Evolutionary conservation across 2,888 invertebrate species (phyloP).

Genomic region (Leptinotarsa juncta): DNA sequence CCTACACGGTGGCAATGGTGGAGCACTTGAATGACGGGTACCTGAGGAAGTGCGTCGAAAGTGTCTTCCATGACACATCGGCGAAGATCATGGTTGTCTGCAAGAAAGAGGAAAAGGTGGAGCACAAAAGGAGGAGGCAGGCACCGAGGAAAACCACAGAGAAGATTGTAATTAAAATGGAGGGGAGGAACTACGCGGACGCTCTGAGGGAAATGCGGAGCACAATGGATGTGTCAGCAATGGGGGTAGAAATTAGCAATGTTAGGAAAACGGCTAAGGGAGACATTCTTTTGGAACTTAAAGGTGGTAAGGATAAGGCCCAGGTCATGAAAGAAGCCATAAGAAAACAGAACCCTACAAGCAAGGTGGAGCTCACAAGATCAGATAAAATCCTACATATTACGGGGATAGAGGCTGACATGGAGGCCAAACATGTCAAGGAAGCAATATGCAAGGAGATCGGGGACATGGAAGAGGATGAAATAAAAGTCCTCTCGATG

Average conservation of each 20-base stretch:
- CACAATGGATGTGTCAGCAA: not conserved
- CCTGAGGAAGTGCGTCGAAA: constrained; percentile 7
- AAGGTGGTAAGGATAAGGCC: not conserved
- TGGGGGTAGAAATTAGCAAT: not conserved
- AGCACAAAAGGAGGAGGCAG: not conserved
- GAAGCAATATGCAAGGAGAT: not conserved
- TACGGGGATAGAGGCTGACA: not conserved
- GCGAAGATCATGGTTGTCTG: not conserved
- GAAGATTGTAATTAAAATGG: not conserved
- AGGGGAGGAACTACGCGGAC: constrained; percentile 3
- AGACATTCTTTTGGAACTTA: not conserved
- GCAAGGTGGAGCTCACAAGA: not conserved
- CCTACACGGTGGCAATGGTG: not conserved
- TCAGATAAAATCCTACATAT: not conserved
- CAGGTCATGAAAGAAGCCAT: not conserved
- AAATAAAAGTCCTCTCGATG: not conserved
- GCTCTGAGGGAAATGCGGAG: not conserved
- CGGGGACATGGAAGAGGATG: not conserved
- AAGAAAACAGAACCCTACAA: not conserved
- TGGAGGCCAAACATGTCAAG: not conserved
- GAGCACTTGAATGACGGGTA: not conserved
- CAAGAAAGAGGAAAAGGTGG: not conserved
- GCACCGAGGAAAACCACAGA: not conserved
- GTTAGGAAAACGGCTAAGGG: constrained; percentile 2
- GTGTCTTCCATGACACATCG: not conserved